Evolutionary conservation across 2,797 vertebrate genomes (phyloP), one percentile per base, ranked within the genome.

Genomic region (Hoplostethus atlanticus): DNA sequence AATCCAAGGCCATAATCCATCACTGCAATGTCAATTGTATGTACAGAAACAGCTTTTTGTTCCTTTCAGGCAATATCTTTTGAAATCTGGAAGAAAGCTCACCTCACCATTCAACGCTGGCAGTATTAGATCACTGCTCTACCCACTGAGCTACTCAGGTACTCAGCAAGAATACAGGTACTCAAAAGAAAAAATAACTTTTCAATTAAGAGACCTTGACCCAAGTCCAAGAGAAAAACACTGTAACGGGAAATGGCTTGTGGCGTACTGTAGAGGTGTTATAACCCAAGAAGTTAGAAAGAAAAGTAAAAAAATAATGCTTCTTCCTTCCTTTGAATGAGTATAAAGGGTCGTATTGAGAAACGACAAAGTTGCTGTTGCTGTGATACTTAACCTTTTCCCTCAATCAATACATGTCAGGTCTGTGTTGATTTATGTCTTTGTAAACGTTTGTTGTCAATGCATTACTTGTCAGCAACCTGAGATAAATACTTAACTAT

Each of bases 1-100:
- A 84, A 48, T 81, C n/a, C 59, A 76, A 80, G 58, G 76, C 82
- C 55, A 63, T 68, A 76, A 82, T 71, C 83, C 71, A 67, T 84
- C 71, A 74, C 28, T 72, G 61, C 50, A 54, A 13, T 0, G 3
- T 8, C 44, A 44, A 47, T 64, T 73, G 71, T 59, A 70, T 73
- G 44, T 53, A 64, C 25, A 67, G 66, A 74, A 76, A 76, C 38
- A 48, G 57, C 48, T 76, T 82, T 31, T 83, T 75, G 64, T 76
- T 80, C 46, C 9, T 21, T 63, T 74, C 58, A 55, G 38, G 54
- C 46, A 25, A n/a, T 57, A 52, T 54, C 58, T 78, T 72, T 58
- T 46, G 51, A 77, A 77, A 21, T 28, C 15, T 73, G 65, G 72
- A 70, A 78, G 68, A 8, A 17, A 56, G 58, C 51, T 34, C 3